Percentiles rank a stretch among this genome's conserved stretches.
These are phyloP conservation scores for Pteruthius melanotis DNA, from an alignment of 2,113 vertebrate genomes.

Conservation along the genomic window DNA sequence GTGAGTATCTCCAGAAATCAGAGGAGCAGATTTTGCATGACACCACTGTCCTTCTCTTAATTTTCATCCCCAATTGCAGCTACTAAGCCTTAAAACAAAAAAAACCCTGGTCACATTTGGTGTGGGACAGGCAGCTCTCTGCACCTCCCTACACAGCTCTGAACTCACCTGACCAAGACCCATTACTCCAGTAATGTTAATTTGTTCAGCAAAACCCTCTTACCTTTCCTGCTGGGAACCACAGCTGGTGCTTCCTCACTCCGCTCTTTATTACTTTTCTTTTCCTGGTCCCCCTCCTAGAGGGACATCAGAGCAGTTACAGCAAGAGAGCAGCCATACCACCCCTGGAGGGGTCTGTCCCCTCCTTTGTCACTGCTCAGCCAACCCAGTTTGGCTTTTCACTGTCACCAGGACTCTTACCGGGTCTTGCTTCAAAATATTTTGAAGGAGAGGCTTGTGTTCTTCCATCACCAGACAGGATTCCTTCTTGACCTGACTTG, in stretches of 20 bases:
- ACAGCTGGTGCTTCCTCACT: background rate
- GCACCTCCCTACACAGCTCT: background rate
- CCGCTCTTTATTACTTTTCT: background rate
- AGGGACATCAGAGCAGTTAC: background rate
- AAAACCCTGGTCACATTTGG: rapidly evolving
- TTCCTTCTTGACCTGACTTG: background rate
- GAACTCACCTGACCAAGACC: background rate
- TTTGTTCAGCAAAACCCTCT: background rate
- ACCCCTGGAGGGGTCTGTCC: background rate
- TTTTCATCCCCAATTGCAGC: background rate
- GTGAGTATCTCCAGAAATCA: background rate
- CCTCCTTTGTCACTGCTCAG: background rate
- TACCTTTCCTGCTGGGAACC: conserved; percentile 34
- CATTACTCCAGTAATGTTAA: rapidly evolving
- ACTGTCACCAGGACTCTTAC: background rate
- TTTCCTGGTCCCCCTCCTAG: background rate
- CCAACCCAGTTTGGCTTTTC: background rate
- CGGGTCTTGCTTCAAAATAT: background rate
- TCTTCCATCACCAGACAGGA: background rate
- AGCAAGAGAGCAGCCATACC: background rate
- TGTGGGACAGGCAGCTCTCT: background rate
- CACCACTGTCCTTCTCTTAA: background rate
- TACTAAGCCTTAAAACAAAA: background rate
- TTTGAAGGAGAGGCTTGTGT: background rate
- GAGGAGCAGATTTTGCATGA: background rate